Base-by-base conservation (phyloP, 2,797 vertebrate genomes). In the Erethizon dorsatum region DNA sequence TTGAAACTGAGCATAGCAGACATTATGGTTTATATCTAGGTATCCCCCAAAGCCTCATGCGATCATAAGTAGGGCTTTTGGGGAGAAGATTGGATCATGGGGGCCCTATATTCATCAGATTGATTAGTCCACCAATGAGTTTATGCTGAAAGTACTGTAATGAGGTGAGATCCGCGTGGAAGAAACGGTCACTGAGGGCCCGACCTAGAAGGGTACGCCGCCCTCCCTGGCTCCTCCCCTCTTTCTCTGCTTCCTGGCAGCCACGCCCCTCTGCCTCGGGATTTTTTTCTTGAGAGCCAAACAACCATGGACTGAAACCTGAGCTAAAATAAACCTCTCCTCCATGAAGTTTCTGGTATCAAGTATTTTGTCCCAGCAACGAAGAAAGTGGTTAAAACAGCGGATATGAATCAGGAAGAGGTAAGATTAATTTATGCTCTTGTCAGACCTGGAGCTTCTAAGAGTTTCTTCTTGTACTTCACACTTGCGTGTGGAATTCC, bases 391-490 rank as follows among this genome's bases (percentile, higher is more conserved):
- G 50, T 45, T 15, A 28, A 77, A 5, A 41, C 13, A 59, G 61
- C n/a, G 61, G 56, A 37, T 41, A 50, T 2, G 24, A 45, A 94
- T 93, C 78, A 73, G 37, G 20, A 90, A 90, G 73, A 87, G 22
- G 59, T 18, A 93, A 95, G 93, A 75, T 18, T 41, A 47, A 90
- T 57, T 45, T 18, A 28, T 33, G 63, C 79, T 52, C 80, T 9
- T 56, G 31, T 96, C 90, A 91, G 80, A 63, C 26, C 59, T 54
- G 54, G 9, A 28, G 18, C n/a, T 94, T 83, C 47, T 91, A 67
- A 84, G 8, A 24, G 50, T 22, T 6, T 13, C 61, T n/a, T 41
- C 11, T 90, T 96, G 37, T 6, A 61, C 14, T 82, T 92, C 2
- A 65, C 6, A 78, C 4, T 15, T 67, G 47, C 33, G 31, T 37